Evolutionary conservation across 2,888 invertebrate genomes (phyloP), one percentile per base, ranked within the genome.

Genomic region (Rhamnusium bicolor): DNA sequence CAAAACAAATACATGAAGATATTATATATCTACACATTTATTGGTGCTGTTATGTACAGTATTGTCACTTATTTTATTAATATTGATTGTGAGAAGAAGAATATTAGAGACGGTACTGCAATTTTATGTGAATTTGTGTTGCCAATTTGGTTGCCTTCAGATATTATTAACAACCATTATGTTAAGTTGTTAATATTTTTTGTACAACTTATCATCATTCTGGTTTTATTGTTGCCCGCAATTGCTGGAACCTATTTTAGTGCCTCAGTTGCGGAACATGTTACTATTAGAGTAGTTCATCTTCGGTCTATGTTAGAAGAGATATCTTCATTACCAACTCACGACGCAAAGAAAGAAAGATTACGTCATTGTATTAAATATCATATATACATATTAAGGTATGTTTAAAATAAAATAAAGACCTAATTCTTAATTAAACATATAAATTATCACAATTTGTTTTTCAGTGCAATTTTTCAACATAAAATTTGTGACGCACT

Each of bases 1-100:
- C 56, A 56, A 29, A 56, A 56, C 29, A n/a, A 29, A n/a, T n/a
- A 29, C 2, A 56, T 56, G 56, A 56, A 29, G 10, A 14, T 56
- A 3, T 29, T 56, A 14, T 56, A 56, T 7, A 3, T 12, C 56
- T 56, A 56, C 16, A 29, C 29, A 14, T 14, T 56, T 14, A 27
- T 29, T 19, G 27, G n/a, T n/a, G 8, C 7, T 14, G 1, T 29
- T 14, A 29, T 29, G 27, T 56, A 27, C 27, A 1, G 27, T 10
- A 0, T 56, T 29, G 14, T 27, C n/a, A 27, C 56, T 7, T 56
- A 27, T 14, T 29, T 27, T 16, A 4, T 5, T 29, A n/a, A 56
- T 14, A 29, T 10, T 27, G 27, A 56, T 2, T 56, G 56, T 16
- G 14, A 56, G 2, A 27, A 27, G 14, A n/a, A 56, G 8, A 10